Evolutionary conservation across 2,797 vertebrate genomes (phyloP).

Genomic region (Poecilia wingei): DNA sequence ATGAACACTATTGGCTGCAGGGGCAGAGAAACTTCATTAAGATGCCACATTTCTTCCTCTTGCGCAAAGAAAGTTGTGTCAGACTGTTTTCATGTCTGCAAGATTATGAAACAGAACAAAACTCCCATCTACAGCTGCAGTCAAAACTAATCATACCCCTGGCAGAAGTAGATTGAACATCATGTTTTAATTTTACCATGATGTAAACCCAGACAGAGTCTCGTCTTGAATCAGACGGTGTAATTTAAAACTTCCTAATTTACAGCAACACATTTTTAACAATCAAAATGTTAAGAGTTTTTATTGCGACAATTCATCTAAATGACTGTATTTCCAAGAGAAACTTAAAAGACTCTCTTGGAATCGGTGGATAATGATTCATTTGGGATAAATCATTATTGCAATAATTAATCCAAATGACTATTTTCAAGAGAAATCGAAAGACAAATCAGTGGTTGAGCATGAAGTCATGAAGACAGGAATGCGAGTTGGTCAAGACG

Average conservation of each 20-base stretch:
- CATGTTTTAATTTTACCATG: background rate
- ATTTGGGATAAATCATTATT: too few relatives aligned
- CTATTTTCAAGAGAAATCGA: background rate
- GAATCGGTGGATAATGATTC: too few relatives aligned
- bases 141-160: background rate
- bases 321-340: background rate
- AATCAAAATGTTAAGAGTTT: background rate
- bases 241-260: background rate
- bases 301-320: background rate
- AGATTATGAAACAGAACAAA: slow-evolving; percentile 4
- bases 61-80: slow-evolving; percentile 41
- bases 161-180: background rate
- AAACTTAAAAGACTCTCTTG: background rate
- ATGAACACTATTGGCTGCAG: slow-evolving; percentile 1
- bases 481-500: background rate
- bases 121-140: slow-evolving; percentile 3
- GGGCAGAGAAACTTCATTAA: slow-evolving; percentile 30
- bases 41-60: slow-evolving; percentile 43
- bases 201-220: background rate
- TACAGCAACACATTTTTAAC: background rate
- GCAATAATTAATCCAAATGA: background rate
- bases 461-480: background rate
- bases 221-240: background rate
- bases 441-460: background rate
- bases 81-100: slow-evolving; percentile 32